Evolutionary conservation across 2,113 vertebrate species (phyloP).

Genomic region (Oncorhynchus keta): DNA sequence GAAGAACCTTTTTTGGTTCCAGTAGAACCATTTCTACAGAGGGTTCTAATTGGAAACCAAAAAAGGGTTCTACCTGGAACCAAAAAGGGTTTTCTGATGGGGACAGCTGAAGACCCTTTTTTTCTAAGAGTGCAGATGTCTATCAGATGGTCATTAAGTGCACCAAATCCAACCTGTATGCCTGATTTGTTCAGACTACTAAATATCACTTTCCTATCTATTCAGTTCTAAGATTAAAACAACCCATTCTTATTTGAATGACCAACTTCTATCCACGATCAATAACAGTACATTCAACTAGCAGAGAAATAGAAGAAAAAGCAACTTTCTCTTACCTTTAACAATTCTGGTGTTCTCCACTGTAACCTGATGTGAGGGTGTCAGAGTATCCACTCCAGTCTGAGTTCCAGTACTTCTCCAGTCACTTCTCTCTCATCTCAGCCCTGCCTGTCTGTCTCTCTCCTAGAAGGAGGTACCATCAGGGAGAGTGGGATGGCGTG

Average conservation of each 20-base stretch:
- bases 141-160: no score
- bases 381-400: background rate
- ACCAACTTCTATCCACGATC: background rate
- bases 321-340: background rate
- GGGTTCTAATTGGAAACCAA: no score
- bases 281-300: background rate
- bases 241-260: no score
- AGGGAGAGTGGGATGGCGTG: conserved; percentile 51
- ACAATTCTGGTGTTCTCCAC: background rate
- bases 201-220: background rate
- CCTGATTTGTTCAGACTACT: background rate
- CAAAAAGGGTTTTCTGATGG: no score
- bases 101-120: no score
- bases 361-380: no score
- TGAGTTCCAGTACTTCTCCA: background rate
- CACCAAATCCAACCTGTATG: no score
- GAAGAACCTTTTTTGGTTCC: no score
- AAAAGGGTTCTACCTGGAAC: no score
- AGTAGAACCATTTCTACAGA: no score
- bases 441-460: conserved; percentile 16
- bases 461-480: conserved; percentile 44
- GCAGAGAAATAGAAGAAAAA: background rate
- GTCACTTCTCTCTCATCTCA: background rate
- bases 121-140: no score
- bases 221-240: background rate